These are phyloP conservation scores for Patella pellucida DNA, from an alignment of 2,888 invertebrate species.

Conservation along the genomic window DNA sequence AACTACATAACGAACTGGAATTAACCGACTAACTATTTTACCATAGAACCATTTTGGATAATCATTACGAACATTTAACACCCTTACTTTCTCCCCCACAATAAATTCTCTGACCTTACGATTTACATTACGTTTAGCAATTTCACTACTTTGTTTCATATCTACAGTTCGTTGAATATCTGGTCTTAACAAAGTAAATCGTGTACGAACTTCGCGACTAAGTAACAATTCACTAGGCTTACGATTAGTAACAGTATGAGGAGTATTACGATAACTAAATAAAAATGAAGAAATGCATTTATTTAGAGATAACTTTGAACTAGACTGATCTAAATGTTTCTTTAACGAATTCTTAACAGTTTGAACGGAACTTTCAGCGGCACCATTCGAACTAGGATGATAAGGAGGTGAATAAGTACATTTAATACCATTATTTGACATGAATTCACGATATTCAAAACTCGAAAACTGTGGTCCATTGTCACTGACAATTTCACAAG, in stretches of 20 bases:
- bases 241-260: too few species aligned
- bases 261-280: constrained; percentile 15
- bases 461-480: too few species aligned
- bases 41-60: neutral
- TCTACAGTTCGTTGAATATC: constrained; percentile 1
- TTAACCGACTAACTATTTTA: neutral
- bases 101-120: constrained; percentile 8
- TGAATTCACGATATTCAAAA: constrained; percentile 34
- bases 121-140: constrained; percentile 10
- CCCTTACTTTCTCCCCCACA: constrained; percentile 6
- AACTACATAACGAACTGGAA: neutral
- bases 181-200: constrained; percentile 6
- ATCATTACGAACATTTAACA: constrained; percentile 4
- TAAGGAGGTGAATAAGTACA: constrained; percentile 38
- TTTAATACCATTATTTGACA: constrained; percentile 28
- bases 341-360: constrained; percentile 33
- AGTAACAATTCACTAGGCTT: too few species aligned
- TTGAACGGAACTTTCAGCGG: constrained; percentile 40
- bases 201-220: neutral
- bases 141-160: neutral
- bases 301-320: neutral
- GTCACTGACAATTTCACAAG: neutral
- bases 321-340: neutral
- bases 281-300: neutral
- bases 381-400: constrained; percentile 38